Evolutionary conservation across 2,113 vertebrate genomes (phyloP).

Genomic region (Propithecus coquereli): DNA sequence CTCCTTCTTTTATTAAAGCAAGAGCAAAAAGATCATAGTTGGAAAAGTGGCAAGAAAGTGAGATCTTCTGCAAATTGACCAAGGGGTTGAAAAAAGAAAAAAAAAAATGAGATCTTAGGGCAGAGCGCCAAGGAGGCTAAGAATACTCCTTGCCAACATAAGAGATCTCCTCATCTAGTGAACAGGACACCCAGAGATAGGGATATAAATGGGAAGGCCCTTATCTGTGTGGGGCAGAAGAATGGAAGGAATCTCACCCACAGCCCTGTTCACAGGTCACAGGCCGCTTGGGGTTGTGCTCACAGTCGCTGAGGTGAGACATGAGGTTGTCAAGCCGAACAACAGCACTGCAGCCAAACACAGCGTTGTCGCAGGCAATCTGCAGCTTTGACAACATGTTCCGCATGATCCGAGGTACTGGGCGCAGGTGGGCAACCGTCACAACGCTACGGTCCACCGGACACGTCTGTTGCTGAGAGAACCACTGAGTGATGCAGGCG

Average conservation of each 20-base stretch:
- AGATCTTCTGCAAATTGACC: background rate
- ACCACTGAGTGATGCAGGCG: conserved; percentile 99
- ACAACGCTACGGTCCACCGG: conserved; percentile 98
- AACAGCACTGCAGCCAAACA: conserved; percentile 94
- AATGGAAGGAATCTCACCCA: conserved; percentile 84
- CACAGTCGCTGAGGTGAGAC: conserved; percentile 97
- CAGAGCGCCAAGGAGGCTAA: background rate
- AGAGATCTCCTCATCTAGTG: background rate
- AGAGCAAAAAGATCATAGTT: background rate
- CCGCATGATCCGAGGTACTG: conserved; percentile 98
- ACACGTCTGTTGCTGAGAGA: conserved; percentile 98
- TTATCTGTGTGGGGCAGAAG: background rate
- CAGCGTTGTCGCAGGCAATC: conserved; percentile 96
- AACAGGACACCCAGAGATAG: background rate
- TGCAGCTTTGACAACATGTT: conserved; percentile 99
- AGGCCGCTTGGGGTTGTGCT: conserved; percentile 98
- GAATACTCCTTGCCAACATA: background rate
- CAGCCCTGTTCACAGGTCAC: conserved; percentile 98
- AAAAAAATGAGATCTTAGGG: background rate
- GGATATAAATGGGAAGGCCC: background rate
- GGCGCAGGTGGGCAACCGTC: conserved; percentile 96
- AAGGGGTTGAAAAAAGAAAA: too few relatives aligned
- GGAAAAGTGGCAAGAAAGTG: background rate
- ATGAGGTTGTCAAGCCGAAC: conserved; percentile 96
- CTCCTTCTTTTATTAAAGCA: background rate